phyloP scores from a whole-genome alignment of 2,888 invertebrate genomes.

The Thecophora atra region DNA sequence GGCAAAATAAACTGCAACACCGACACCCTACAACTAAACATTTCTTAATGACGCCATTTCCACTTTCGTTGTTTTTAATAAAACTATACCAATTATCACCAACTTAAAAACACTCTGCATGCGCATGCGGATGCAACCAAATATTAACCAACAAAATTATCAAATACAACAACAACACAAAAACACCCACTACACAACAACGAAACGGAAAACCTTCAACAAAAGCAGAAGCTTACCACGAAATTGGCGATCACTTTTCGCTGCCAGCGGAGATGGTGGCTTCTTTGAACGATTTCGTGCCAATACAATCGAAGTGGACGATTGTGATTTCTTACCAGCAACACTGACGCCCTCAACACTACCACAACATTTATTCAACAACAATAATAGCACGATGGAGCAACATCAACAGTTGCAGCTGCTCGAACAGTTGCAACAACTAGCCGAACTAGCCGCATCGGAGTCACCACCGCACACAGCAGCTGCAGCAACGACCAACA shows the following conservation, averaged over 20 bases:
- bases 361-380: slow-evolving; percentile 39
- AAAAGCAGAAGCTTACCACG: slow-evolving; percentile 59
- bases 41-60: slow-evolving; percentile 29
- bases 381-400: slow-evolving; percentile 43
- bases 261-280: slow-evolving; percentile 49
- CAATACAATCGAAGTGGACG: slow-evolving; percentile 64
- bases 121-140: slow-evolving; percentile 40
- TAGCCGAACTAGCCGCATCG: slow-evolving; percentile 60
- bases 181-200: slow-evolving; percentile 30
- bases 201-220: slow-evolving; percentile 30
- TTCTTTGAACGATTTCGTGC: slow-evolving; percentile 61
- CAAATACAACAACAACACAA: slow-evolving; percentile 30
- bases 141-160: slow-evolving; percentile 33
- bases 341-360: slow-evolving; percentile 37
- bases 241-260: slow-evolving; percentile 63
- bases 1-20: slow-evolving; percentile 15
- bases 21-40: slow-evolving; percentile 20
- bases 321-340: slow-evolving; percentile 58
- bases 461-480: slow-evolving; percentile 58
- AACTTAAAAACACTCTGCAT: slow-evolving; percentile 44
- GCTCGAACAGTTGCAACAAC: slow-evolving; percentile 60
- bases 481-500: slow-evolving; percentile 39
- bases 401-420: slow-evolving; percentile 55
- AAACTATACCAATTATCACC: slow-evolving; percentile 23
- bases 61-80: slow-evolving; percentile 25